These are phyloP conservation scores for Haplochromis vanheusdeni DNA, from an alignment of 2,113 vertebrate species.

Conservation along the genomic window DNA sequence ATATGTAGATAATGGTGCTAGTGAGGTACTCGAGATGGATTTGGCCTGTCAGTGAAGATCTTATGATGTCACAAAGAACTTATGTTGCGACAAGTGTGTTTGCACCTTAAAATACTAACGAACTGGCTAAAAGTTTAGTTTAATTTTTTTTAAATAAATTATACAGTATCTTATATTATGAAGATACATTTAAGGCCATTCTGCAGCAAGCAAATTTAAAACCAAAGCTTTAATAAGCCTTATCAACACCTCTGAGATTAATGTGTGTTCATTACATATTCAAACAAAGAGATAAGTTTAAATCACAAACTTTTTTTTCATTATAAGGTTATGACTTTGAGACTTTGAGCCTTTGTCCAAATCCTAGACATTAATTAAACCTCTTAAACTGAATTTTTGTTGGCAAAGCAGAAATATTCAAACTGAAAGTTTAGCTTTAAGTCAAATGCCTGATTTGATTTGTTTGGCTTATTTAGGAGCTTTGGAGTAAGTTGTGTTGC, in stretches of 20 bases:
- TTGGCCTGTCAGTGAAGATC: neutral
- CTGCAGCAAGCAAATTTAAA: neutral
- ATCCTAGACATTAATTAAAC: neutral
- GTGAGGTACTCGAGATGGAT: neutral
- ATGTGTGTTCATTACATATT: neutral
- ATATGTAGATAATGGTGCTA: neutral
- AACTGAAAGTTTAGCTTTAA: neutral
- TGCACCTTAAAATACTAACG: neutral
- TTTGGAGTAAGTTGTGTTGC: neutral
- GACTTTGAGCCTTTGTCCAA: neutral
- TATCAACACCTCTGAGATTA: neutral
- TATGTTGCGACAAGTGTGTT: neutral
- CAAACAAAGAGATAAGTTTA: neutral
- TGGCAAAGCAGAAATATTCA: neutral
- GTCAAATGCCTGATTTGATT: neutral
- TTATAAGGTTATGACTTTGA: neutral
- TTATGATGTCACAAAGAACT: neutral
- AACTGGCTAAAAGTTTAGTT: neutral
- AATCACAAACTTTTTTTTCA: neutral
- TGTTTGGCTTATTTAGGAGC: neutral
- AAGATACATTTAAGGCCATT: neutral
- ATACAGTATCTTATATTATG: neutral
- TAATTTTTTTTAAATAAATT: fast-evolving
- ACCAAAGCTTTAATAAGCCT: neutral
- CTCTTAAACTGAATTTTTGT: neutral